Base-by-base conservation (phyloP, 2,888 invertebrate genomes). In the Drosophila mayaguana region DNA sequence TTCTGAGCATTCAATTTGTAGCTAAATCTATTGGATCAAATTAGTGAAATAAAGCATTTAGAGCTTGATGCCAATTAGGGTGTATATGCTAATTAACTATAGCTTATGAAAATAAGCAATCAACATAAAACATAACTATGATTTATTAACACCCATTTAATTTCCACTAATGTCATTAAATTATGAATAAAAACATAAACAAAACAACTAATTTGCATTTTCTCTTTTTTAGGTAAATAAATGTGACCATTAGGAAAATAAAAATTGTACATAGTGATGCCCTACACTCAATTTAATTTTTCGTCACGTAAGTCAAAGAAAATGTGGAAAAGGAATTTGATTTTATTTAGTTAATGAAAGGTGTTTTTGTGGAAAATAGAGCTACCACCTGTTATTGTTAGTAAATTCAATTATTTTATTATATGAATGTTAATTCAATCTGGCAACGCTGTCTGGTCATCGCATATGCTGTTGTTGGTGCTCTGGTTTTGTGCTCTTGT, bases 361-460 rank as follows among this genome's bases (percentile, higher is more conserved):
- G n/a, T 28, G 2, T 9, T 28, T 28, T 28, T 28, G 46, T 38
- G 45, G 56, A 56, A 63, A 66, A 72, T 71, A 72, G 83, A 53
- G 87, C 74, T 83, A 88, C 89, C 89, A 83, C 83, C 83, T 83
- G 83, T 83, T 83, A 83, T 88, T 66, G 53, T 50, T 51, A 45
- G 45, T 18, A 38, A 60, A 59, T 60, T 48, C 46, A 45, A 14
- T 68, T 81, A 7, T 28, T 73, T 70, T 70, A 74, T 72, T 74
- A 56, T 72, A 38, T 45, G 48, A 18, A 40, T 36, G 61, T 76
- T 63, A 76, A 73, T 82, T 80, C 55, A 66, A 87, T 90, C 89
- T 87, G 87, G 87, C 90, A 87, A 90, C 87, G 65, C 87, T 70
- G 70, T 36, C 51, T 51, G 61, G 34, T 36, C 68, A 55, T 75